Evolutionary conservation across 2,113 vertebrate genomes (phyloP).

Genomic region (Numenius arquata): DNA sequence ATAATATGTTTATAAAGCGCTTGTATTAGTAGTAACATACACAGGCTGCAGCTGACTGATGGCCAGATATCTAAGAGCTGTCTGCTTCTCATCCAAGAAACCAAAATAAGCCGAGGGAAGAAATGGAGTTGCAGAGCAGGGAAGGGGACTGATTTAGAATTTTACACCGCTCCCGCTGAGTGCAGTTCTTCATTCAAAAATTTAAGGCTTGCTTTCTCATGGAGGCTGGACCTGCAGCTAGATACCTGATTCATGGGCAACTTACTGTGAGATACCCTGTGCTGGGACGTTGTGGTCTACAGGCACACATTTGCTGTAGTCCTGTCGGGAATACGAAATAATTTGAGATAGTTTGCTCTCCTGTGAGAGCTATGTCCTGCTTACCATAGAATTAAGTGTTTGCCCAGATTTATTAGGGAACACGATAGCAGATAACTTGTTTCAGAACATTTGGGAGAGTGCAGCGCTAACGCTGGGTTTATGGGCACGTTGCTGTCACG

Average conservation of each 20-base stretch:
- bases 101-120: neutral
- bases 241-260: neutral
- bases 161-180: neutral
- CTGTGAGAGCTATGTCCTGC: neutral
- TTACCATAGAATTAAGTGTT: neutral
- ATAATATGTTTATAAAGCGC: neutral
- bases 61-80: neutral
- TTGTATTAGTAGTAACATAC: neutral
- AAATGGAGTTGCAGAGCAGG: neutral
- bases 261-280: neutral
- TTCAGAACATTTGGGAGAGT: neutral
- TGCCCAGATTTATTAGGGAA: neutral
- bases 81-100: neutral
- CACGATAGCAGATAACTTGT: fast-evolving
- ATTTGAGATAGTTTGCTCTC: neutral
- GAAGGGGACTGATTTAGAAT: neutral
- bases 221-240: neutral
- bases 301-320: neutral
- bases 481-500: neutral
- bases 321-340: neutral
- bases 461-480: neutral
- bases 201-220: neutral
- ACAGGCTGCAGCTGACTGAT: neutral
- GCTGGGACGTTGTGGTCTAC: fast-evolving
- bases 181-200: neutral